Base-by-base conservation (phyloP, 2,888 invertebrate genomes). In the Torymus auratus region DNA sequence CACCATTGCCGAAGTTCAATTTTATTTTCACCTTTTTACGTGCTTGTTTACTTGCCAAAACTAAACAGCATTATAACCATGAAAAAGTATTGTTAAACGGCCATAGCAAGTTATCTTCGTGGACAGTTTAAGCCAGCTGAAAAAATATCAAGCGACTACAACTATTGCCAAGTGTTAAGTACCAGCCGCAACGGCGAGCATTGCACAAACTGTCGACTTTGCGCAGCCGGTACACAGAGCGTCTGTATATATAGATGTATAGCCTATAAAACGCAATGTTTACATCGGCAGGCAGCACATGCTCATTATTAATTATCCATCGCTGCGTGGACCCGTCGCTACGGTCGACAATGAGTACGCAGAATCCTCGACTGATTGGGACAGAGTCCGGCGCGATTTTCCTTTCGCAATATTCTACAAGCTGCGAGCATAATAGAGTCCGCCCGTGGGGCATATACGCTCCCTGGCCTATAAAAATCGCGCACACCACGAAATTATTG, bases 321-420 rank as follows among this genome's bases (percentile, higher is more conserved):
- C 55, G 55, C 55, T n/a, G n/a, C 55, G n/a, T 14, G 14, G 55
- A 14, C 55, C n/a, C n/a, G 55, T n/a, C 14, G 14, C 10, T n/a
- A 55, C n/a, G 13, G n/a, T 10, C 50, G 14, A 41, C 64, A 64
- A 64, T 64, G 64, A 64, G 41, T 64, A 15, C 64, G 64, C 64
- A 28, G 41, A 41, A 64, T 14, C 23, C 14, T 3, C 50, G 41
- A 7, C 41, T 64, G 41, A 64, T 64, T 64, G 55, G 3, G 55
- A 23, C 14, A 28, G 41, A 23, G 28, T 64, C 41, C 28, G 20
- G 50, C 64, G 41, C 41, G 41, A 41, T 74, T 41, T 74, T 41
- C 2, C 65, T 65, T 74, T 74, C 74, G 74, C 65, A 74, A 73
- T n/a, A n/a, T n/a, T n/a, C 15, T 41, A 7, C 41, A 10, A 41